Evolutionary conservation across 2,113 vertebrate species (phyloP), one percentile per base, ranked within the genome.

Genomic region (Aramus guarauna): DNA sequence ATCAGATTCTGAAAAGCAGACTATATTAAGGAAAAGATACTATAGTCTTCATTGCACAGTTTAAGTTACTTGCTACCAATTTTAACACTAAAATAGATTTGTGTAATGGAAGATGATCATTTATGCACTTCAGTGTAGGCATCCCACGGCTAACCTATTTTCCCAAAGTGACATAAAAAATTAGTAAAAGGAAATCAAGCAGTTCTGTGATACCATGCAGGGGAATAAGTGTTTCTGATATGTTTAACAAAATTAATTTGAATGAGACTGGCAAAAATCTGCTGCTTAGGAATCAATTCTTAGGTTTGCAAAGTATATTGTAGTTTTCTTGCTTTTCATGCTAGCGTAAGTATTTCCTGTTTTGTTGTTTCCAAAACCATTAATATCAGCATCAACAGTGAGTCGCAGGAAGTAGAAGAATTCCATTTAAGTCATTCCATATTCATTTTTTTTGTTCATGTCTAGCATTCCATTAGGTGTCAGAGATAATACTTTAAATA

Each of bases 71-170:
- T 85, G 52, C 52, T 84, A 77, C 12, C 29, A 64, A 63, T 86
- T 92, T 92, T 83, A 94, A 52, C 16, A 90, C 32, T 89, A 92
- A 91, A 94, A 85, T 39, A 93, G 43, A 63, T 86, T 76, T 71
- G 23, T 90, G 43, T 53, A 56, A 73, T 86, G 94, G 43, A 75
- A 59, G 72, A 64, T 90, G 68, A 75, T 69, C 63, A 87, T 36
- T 93, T 91, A 81, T 21, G 30, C 56, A 72, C 89, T 89, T 92
- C 91, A 91, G 23, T 34, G 36, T 55, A 85, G 67, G 64, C 58
- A 85, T 86, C 97, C 90, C 75, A 96, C 73, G 76, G 92, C 82
- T 95, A 96, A 95, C 84, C 74, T 94, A 84, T 96, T 97, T 95
- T 96, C 78, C 86, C 50, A 52, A 94, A 92, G 79, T 88, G 86